These are phyloP conservation scores for Harmothoe impar DNA, from an alignment of 2,888 invertebrate genomes.

Conservation along the genomic window DNA sequence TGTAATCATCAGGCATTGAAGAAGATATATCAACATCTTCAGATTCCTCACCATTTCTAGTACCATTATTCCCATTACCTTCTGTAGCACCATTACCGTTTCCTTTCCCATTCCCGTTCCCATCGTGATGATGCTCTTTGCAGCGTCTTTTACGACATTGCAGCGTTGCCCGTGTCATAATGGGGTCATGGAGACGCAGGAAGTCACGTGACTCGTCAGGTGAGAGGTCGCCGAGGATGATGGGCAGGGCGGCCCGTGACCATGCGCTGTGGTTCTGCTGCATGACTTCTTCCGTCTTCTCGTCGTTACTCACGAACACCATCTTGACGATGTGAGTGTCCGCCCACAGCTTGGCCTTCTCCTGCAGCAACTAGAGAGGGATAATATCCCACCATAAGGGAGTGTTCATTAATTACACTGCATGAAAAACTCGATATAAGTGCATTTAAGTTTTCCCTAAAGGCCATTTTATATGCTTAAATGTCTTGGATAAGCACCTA, in stretches of 20 bases:
- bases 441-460: no score
- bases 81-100: not conserved
- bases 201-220: conserved; percentile 65
- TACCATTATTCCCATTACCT: not conserved
- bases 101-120: not conserved
- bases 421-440: no score
- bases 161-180: conserved; percentile 48
- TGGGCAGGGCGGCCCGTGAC: conserved; percentile 70
- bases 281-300: conserved; percentile 64
- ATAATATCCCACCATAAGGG: not conserved
- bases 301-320: conserved; percentile 70
- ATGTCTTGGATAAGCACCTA: no score
- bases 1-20: conserved; percentile 61
- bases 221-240: conserved; percentile 68
- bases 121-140: conserved; percentile 4
- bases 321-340: conserved; percentile 71
- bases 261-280: conserved; percentile 67
- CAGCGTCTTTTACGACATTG: not conserved
- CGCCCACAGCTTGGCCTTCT: conserved; percentile 72
- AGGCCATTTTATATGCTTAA: no score
- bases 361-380: conserved; percentile 66
- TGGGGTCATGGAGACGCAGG: conserved; percentile 54
- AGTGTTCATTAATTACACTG: not conserved
- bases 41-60: not conserved
- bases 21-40: not conserved